Evolutionary conservation across 2,113 vertebrate species (phyloP), one percentile per base, ranked within the genome.

Genomic region (Pelvicachromis taeniatus): DNA sequence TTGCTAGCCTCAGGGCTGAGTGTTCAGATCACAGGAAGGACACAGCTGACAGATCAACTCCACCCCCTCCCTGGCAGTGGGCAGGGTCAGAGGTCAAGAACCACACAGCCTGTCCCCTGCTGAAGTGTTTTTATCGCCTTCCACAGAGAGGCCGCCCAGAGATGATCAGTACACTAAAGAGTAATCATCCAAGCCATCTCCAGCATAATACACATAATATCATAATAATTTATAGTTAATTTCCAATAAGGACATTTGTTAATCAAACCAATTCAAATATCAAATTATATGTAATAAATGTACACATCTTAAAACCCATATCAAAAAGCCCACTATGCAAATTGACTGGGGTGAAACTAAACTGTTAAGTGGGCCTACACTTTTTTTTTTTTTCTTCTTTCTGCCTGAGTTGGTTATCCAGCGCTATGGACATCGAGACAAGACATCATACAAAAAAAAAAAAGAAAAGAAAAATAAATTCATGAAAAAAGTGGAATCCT

Each of bases 401-500:
- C 95, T 95, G 96, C 96, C 96, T 96, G 95, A 96, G 95, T 95
- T 95, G 94, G 91, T 95, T 94, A 94, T 95, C 95, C 94, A 96
- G 95, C 95, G 93, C 91, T 95, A 95, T 91, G 94, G 94, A 96
- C 94, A 95, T 94, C 89, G 89, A 95, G 89, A 95, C 87, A 87
- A 92, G 92, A 95, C 87, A 92, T 94, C 92, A 95, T 89, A 95
- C 92, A 95, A 95, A 93, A 91, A 84, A 87, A 48, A 19, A 50
- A 89, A 92, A 92, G 92, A 83, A 40, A 83, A n/a, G 21, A 70
- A 65, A 65, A 40, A 65, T 12, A 70, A 86, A 81, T 77, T 63
- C 85, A 90, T 93, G 88, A 82, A 75, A 84, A 91, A 95, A 59
- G 85, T 83, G 93, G 91, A 95, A 93, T 95, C 93, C 94, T 96